Evolutionary conservation across 37 sponge, comb jelly and placozoan species (phyloP), one percentile per base, ranked within the genome.

Genomic region (Dysidea cf. avara): DNA sequence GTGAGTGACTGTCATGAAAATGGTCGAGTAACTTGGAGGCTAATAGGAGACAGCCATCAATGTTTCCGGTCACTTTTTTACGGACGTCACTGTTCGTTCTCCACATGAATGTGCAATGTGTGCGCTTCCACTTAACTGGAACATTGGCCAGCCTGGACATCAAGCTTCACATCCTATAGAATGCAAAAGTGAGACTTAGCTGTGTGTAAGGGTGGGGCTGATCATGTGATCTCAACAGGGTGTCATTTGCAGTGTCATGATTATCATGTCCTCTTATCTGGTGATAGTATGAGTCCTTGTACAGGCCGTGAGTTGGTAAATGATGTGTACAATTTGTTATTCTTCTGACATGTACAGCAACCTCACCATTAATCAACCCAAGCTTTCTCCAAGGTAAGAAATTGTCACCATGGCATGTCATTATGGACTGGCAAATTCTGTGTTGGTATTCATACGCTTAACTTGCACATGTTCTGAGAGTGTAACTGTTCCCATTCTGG

Each of bases 171-270:
- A n/a, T 28, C 56, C 68, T 20, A 74, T 74, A 18, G 90, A 84
- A 62, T 90, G 85, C 68, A 76, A 84, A 72, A 76, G 89, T 82
- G 30, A 82, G 77, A 38, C 2, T 16, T 18, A 14, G 5, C n/a
- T 6, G 25, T 12, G 13, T 2, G 33, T n/a, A n/a, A n/a, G n/a
- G n/a, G n/a, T n/a, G 18, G 7, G 22, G 22, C 2, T 65, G 0
- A 24, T 9, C 4, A n/a, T 67, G 46, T 39, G n/a, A n/a, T n/a
- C 29, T 63, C 1, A 26, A 22, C 48, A 87, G 89, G 85, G 25
- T 90, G 90, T 60, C 90, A 90, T 56, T 48, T 90, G 62, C 83
- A 90, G 62, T 90, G 84, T 37, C 90, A 90, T 39, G 69, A 79
- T 53, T 85, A 90, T 37, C 85, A 90, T 75, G 59, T 71, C 1